Evolutionary conservation across 2,797 vertebrate species (phyloP).

Genomic region (Leuciscus waleckii): DNA sequence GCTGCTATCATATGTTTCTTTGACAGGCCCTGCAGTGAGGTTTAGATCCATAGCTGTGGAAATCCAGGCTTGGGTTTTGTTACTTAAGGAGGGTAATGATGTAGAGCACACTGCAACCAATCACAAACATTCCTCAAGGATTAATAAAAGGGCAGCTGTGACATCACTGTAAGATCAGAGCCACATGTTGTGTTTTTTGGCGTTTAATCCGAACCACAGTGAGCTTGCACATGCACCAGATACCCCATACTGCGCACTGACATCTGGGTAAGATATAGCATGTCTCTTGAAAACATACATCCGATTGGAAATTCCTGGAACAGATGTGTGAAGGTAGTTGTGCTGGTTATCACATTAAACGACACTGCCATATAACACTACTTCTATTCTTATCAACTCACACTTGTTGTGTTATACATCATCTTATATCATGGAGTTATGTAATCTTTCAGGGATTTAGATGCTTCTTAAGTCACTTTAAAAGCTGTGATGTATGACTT

Average conservation of each 20-base stretch:
- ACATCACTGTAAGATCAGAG: conserved; percentile 73
- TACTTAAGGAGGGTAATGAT: conserved; percentile 42
- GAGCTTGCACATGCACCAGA: conserved; percentile 32
- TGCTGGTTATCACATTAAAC: conserved; percentile 9
- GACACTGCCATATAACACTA: neutral
- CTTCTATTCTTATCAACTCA: neutral
- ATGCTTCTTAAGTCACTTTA: neutral
- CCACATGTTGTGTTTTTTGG: conserved; percentile 62
- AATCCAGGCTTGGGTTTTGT: conserved; percentile 32
- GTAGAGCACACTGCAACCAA: conserved; percentile 46
- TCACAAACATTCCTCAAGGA: conserved; percentile 67
- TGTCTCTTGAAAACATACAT: conserved; percentile 36
- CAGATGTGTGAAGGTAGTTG: conserved; percentile 26
- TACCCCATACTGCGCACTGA: conserved; percentile 26
- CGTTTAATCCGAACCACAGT: conserved; percentile 39
- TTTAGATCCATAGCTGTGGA: conserved; percentile 26
- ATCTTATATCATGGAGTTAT: neutral
- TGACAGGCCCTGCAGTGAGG: conserved; percentile 10
- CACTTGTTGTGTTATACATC: neutral
- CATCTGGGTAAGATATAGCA: conserved; percentile 49
- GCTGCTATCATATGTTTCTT: conserved; percentile 38
- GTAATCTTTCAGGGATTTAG: neutral
- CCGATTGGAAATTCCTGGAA: conserved; percentile 27
- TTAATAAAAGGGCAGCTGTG: conserved; percentile 70
- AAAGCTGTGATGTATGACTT: neutral